Evolutionary conservation across 2,888 invertebrate genomes (phyloP).

Genomic region (Listrodromus nycthemerus): DNA sequence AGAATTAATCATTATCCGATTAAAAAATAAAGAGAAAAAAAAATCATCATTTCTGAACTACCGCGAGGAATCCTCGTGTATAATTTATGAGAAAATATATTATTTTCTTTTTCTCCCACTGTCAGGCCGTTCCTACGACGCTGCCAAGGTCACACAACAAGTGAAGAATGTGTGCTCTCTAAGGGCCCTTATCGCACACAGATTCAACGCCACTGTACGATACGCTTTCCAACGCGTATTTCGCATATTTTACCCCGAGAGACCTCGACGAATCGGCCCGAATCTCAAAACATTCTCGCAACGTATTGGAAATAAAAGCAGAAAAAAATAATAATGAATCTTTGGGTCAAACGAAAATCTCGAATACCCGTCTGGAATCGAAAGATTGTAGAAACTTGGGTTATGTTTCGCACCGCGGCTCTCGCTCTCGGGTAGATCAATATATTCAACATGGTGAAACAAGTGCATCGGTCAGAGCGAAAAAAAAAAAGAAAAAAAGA

Average conservation of each 20-base stretch:
- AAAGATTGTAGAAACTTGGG: constrained; percentile 1
- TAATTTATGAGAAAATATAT: constrained; percentile 6
- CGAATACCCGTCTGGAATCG: not conserved
- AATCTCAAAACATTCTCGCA: not conserved
- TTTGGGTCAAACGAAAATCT: not conserved
- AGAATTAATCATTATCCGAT: constrained; percentile 6
- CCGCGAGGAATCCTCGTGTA: not conserved
- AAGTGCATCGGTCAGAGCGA: constrained; percentile 31
- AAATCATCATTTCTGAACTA: constrained; percentile 8
- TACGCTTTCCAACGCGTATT: not conserved
- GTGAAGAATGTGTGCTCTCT: constrained; percentile 22
- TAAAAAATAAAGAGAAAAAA: not conserved
- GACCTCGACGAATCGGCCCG: not conserved
- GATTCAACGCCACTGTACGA: not conserved
- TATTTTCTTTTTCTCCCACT: not conserved
- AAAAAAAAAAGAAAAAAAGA: constrained; percentile 3
- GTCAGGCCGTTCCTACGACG: constrained; percentile 5
- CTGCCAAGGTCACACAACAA: constrained; percentile 12
- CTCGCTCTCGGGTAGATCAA: constrained; percentile 28
- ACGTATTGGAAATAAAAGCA: not conserved
- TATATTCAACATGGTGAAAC: constrained; percentile 46
- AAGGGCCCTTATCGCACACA: constrained; percentile 17
- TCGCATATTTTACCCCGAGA: not conserved
- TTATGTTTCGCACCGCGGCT: constrained; percentile 6
- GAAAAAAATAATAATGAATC: not conserved